Evolutionary conservation across 2,888 invertebrate species (phyloP).

Genomic region (Drosophila nr. medialis): DNA sequence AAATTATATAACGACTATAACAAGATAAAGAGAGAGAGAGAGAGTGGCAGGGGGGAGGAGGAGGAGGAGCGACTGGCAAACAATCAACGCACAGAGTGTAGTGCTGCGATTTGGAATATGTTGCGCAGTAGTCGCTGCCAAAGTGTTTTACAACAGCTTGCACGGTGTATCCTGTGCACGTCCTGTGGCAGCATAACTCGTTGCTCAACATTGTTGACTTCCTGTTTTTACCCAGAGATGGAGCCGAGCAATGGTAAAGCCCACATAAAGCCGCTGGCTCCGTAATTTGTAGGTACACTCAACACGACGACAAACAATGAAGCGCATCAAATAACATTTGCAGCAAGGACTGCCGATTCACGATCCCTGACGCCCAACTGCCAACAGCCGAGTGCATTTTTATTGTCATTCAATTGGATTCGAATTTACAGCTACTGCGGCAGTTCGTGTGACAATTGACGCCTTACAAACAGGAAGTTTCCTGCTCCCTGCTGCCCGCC

Average conservation of each 20-base stretch:
- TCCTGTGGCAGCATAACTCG: conserved; percentile 68
- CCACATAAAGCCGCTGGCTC: conserved; percentile 36
- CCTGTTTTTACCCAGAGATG: conserved; percentile 62
- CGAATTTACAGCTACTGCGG: conserved; percentile 60
- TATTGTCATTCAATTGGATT: conserved; percentile 83
- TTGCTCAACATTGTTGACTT: conserved; percentile 70
- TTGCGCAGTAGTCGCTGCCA: conserved; percentile 50
- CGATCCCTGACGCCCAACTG: conserved; percentile 48
- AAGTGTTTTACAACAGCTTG: conserved; percentile 82
- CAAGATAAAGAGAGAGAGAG: conserved; percentile 34
- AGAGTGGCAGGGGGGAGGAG: conserved; percentile 15
- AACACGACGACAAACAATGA: conserved; percentile 66
- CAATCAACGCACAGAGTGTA: conserved; percentile 42
- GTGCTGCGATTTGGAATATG: conserved; percentile 62
- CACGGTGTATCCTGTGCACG: conserved; percentile 79
- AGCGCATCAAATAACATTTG: conserved; percentile 79
- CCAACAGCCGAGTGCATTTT: conserved; percentile 67
- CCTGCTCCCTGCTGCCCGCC: conserved; percentile 18
- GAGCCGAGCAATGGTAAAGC: conserved; percentile 33
- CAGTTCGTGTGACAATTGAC: conserved; percentile 74
- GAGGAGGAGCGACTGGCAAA: conserved; percentile 27
- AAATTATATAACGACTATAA: conserved; percentile 74
- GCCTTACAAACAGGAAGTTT: conserved; percentile 75
- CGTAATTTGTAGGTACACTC: conserved; percentile 77
- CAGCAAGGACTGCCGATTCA: conserved; percentile 20